Evolutionary conservation across 2,113 vertebrate genomes (phyloP).

Genomic region (Perca fluviatilis): DNA sequence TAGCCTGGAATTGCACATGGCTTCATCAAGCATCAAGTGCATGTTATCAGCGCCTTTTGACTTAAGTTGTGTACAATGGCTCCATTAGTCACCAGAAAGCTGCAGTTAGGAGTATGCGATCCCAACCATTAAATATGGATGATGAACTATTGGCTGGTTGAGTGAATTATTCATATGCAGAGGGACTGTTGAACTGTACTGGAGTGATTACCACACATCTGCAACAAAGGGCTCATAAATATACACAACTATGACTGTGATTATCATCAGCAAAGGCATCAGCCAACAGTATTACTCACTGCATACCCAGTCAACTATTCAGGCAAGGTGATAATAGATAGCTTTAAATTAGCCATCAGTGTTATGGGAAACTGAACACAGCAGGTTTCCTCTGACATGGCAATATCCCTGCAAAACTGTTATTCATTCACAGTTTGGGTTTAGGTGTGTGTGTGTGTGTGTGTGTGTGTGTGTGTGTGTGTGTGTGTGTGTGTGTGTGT

Average conservation of each 20-base stretch:
- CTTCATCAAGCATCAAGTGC: constrained; percentile 33
- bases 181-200: constrained; percentile 42
- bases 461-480: background rate
- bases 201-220: constrained; percentile 64
- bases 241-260: constrained; percentile 62
- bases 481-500: background rate
- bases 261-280: constrained; percentile 44
- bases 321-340: constrained; percentile 1
- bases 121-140: constrained; percentile 80
- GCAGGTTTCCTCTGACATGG: constrained; percentile 41
- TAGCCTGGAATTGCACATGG: constrained; percentile 10
- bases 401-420: constrained; percentile 8
- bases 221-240: constrained; percentile 60
- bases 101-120: constrained; percentile 59
- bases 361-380: constrained; percentile 22
- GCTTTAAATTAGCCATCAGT: constrained; percentile 19
- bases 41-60: constrained; percentile 38
- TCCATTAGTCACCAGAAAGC: constrained; percentile 72
- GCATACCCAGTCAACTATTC: constrained; percentile 1
- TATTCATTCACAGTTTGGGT: constrained; percentile 14
- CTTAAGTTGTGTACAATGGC: constrained; percentile 50
- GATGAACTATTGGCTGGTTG: constrained; percentile 72
- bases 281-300: constrained; percentile 5
- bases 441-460: background rate
- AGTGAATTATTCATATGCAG: constrained; percentile 80